Base-by-base conservation (phyloP, 2,888 invertebrate species). In the Sympetrum striolatum region DNA sequence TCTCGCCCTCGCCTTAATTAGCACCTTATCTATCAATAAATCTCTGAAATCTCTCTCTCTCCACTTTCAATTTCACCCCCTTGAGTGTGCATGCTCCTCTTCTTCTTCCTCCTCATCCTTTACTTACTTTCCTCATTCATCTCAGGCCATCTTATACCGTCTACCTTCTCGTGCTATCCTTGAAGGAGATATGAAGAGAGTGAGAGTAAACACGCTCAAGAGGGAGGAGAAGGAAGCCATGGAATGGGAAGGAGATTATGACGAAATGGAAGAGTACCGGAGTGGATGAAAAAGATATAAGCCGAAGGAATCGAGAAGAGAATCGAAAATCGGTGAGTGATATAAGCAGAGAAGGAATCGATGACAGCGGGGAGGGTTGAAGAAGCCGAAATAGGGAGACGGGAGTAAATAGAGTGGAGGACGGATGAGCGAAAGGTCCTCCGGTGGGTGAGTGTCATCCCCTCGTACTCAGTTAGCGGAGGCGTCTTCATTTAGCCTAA, bases 401-500 rank as follows among this genome's bases (percentile, higher is more conserved):
- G 81, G 48, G 81, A 22, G 81, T n/a, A 22, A 48, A 31, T 22
- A 80, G 80, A n/a, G 37, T 25, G 5, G 79, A 80, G 31, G 79
- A 80, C 37, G 1, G 35, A 15, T 31, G 79, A 80, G 79, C 35
- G 79, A 37, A 80, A 37, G 37, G 31, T 15, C 35, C 35, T 37
- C 10, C 2, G 18, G 1, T 39, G 80, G 39, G 37, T 18, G 35
- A 39, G 25, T n/a, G 4, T 39, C 22, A 18, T 14, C 64, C 15
- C 8, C 48, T 53, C n/a, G n/a, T 31, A 35, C 86, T 58, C 82
- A 18, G 35, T 22, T 25, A 25, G 25, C 1, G 44, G 39, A 35
- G 37, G 39, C 60, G 86, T 60, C 86, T 86, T 86, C 86, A 86
- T 86, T 86, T 64, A 35, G 86, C 22, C 60, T 86, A 86, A 86